Conservation (phyloP, 2,113 vertebrate genomes). For the Himantopus leucocephalus region DNA sequence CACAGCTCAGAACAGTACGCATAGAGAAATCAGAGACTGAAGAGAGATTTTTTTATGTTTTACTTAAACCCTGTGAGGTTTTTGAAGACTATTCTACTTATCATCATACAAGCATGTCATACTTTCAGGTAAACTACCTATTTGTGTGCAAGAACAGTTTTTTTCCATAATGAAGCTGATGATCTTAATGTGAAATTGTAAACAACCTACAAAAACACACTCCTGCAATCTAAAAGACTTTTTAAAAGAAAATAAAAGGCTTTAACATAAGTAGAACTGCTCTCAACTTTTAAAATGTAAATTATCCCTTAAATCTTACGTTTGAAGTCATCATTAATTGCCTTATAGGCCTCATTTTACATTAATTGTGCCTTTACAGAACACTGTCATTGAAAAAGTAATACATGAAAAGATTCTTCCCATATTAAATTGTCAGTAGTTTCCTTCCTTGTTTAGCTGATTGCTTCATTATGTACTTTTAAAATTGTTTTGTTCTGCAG, state of each 20-base stretch:
- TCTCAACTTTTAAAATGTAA: constrained; percentile 31
- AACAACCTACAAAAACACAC: not conserved
- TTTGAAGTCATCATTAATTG: constrained; percentile 16
- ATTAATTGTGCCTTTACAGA: constrained; percentile 22
- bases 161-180: not conserved
- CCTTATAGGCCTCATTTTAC: not conserved
- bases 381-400: not conserved
- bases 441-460: constrained; percentile 35
- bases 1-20: not conserved
- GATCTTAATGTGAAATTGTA: not conserved
- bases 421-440: not conserved
- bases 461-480: constrained; percentile 66
- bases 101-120: not conserved
- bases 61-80: not conserved
- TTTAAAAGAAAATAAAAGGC: not conserved
- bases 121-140: not conserved
- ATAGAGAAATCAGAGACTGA: not conserved
- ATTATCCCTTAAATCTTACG: constrained; percentile 29
- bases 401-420: not conserved
- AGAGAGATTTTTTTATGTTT: not conserved
- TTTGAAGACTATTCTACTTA: not conserved
- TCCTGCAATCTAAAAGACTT: not conserved
- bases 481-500: constrained; percentile 55
- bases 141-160: not conserved
- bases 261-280: not conserved